Conservation (phyloP, 2,888 invertebrate genomes). For the Arrhopalites spinosus region DNA sequence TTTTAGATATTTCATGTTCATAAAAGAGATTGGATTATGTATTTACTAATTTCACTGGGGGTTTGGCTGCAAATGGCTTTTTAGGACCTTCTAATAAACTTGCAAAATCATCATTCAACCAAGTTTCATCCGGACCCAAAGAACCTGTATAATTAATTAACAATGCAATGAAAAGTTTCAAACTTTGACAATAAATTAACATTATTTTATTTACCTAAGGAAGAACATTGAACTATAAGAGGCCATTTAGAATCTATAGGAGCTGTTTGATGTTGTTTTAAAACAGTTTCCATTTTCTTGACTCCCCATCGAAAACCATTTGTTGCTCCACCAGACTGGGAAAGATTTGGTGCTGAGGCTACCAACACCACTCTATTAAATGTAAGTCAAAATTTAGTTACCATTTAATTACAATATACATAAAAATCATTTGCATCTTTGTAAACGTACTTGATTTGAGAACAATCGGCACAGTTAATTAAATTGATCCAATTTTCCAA, state of each 20-base stretch:
- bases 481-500: constrained; percentile 75
- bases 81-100: constrained; percentile 12
- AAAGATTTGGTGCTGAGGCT: constrained; percentile 78
- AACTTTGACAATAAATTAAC: not conserved
- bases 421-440: constrained; percentile 9
- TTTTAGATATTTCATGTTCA: too few species aligned
- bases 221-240: constrained; percentile 85
- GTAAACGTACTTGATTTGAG: constrained; percentile 72
- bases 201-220: constrained; percentile 87
- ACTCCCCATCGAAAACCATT: constrained; percentile 68
- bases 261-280: constrained; percentile 68
- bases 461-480: constrained; percentile 80
- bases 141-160: too few species aligned
- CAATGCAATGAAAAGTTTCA: not conserved
- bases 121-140: constrained; percentile 40
- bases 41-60: constrained; percentile 28
- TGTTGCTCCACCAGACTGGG: constrained; percentile 69
- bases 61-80: constrained; percentile 2
- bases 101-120: constrained; percentile 43
- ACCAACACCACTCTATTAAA: constrained; percentile 84
- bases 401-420: not conserved
- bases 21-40: not conserved
- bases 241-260: constrained; percentile 68
- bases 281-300: constrained; percentile 65
- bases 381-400: not conserved